Evolutionary conservation across 1,140 invertebrate species (phyloP), one percentile per base, ranked within the genome.

Genomic region (Maniola jurtina): DNA sequence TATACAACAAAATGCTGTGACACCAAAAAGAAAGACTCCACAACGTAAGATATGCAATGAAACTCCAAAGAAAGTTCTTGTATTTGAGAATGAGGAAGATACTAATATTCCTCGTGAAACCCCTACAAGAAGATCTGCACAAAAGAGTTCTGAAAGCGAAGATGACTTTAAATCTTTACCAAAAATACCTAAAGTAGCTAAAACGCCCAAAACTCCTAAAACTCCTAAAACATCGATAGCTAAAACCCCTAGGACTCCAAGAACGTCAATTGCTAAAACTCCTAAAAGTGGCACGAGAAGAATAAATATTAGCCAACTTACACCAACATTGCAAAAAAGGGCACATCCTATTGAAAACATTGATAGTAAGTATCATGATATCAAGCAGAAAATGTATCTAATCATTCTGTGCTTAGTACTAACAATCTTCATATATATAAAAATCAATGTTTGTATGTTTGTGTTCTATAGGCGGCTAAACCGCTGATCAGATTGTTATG

Each of bases 341-440:
- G 75, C 83, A 33, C 82, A 91, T 76, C 84, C 87, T 50, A 71
- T 92, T 56, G 77, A 87, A 34, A 84, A 84, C 61, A 77, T 81
- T 73, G 67, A 85, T 81, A 86, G 86, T 88, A 82, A 76, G 65
- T 55, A 13, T 45, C 25, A 25, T 4, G 4, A 25, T 25, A 25
- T 25, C 25, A 25, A 25, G 25, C 25, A 4, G 25, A 25, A 25
- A 25, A 2, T 25, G 25, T 25, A 25, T 25, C 25, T 25, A 25
- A 25, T 1, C 25, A 25, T 25, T 25, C 25, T 25, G 25, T 25
- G 25, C 25, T n/a, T n/a, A n/a, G n/a, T n/a, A n/a, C n/a, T n/a
- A n/a, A n/a, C n/a, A n/a, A n/a, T n/a, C n/a, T n/a, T n/a, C n/a
- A n/a, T n/a, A n/a, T n/a, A n/a, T n/a, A n/a, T n/a, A n/a, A n/a